Base-by-base conservation (phyloP, 1,140 invertebrate species). In the Cydia splendana region DNA sequence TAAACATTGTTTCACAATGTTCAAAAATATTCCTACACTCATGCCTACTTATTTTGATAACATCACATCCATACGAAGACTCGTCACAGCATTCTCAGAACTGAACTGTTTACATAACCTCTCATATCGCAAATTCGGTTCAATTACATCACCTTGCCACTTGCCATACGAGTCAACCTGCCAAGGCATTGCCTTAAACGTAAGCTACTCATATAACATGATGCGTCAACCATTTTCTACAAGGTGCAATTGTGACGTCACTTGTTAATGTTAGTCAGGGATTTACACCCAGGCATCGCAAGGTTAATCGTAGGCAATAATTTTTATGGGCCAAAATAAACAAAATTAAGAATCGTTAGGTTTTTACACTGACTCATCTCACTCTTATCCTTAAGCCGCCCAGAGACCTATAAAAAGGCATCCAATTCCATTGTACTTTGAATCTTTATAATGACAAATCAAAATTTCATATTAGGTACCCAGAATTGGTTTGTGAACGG, bases 241-340 rank as follows among this genome's bases (percentile, higher is more conserved):
- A 57, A 57, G 53, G 53, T 57, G n/a, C n/a, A 57, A 57, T 18
- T 57, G 15, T 57, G 53, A 57, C 53, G 53, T 57, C 53, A 57
- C 53, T 12, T 30, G 2, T 2, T 51, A 30, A 30, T 30, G 53
- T 57, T 18, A 51, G 48, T 57, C 53, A 57, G 53, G 53, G 18
- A 57, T 9, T 57, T 18, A 57, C 53, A 9, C n/a, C 7, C 6
- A 57, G 15, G 48, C 15, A 9, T 57, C 4, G 9, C 48, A 57
- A 57, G 53, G 15, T 57, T 4, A 18, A 57, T 57, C 15, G 15
- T 51, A n/a, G 48, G 48, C 48, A 51, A 51, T 13, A 51, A 51
- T 57, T n/a, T 18, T 57, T 18, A 57, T 57, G 53, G 0, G 6
- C 53, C 15, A 18, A 57, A 57, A 51, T 51, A 51, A 13, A 51